Conservation (phyloP, 2,113 vertebrate genomes). For the Ochotona princeps region DNA sequence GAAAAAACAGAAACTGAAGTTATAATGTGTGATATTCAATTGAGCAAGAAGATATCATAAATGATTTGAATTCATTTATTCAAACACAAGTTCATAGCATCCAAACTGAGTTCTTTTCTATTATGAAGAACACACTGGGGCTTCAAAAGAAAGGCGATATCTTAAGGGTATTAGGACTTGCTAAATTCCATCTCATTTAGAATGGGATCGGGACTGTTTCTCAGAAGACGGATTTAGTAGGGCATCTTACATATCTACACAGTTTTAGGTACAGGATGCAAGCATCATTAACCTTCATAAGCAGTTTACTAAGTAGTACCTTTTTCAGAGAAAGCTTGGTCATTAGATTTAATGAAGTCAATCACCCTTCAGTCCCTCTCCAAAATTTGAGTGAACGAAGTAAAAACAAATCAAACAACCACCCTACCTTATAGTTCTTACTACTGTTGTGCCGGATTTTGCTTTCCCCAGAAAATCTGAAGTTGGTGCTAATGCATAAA, state of each 20-base stretch:
- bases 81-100: neutral
- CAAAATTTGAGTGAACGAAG: slow-evolving; percentile 28
- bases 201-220: neutral
- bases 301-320: neutral
- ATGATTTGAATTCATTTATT: neutral
- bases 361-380: neutral
- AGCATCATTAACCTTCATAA: neutral
- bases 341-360: neutral
- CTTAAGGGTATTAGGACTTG: neutral
- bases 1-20: neutral
- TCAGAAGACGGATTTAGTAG: neutral
- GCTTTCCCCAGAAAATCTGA: too few species aligned
- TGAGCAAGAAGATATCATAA: neutral
- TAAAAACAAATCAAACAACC: neutral
- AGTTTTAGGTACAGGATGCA: neutral
- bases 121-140: neutral
- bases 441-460: neutral
- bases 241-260: neutral
- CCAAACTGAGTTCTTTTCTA: neutral
- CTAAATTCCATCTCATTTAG: neutral
- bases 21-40: neutral
- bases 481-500: too few species aligned
- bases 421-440: neutral
- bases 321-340: neutral
- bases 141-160: neutral